Percentiles rank a stretch among this genome's conserved stretches.
phyloP scores from a whole-genome alignment of 23 tunicate genomes.

The Phallusia fumigata region DNA sequence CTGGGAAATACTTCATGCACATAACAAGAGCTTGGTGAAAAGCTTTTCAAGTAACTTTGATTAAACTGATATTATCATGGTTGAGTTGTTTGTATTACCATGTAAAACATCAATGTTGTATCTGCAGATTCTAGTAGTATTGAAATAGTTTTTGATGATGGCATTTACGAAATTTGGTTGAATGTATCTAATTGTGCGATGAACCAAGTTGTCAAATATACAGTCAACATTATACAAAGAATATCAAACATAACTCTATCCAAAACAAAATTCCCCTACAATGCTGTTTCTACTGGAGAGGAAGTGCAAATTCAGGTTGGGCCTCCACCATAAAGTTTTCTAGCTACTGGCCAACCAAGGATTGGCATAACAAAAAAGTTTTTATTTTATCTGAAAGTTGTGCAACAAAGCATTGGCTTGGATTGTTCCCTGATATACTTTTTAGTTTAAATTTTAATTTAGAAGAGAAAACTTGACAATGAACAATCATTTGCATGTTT shows the following conservation, averaged over 20 bases:
- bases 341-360: no score
- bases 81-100: background rate
- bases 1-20: background rate
- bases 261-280: background rate
- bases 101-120: background rate
- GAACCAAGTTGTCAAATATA: background rate
- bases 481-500: no score
- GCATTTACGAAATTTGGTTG: background rate
- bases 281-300: constrained; percentile 8
- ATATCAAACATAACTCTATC: background rate
- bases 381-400: no score
- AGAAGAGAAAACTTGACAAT: no score
- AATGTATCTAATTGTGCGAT: background rate
- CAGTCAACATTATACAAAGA: background rate
- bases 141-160: background rate
- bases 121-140: background rate
- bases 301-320: background rate
- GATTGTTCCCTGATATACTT: no score
- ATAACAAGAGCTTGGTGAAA: background rate
- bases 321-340: background rate
- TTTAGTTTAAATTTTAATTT: no score
- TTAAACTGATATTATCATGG: no score
- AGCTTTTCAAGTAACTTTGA: background rate
- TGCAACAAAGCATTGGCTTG: no score
- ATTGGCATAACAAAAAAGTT: no score